These are phyloP conservation scores for Fragariocoptes setiger DNA, from an alignment of 1,140 invertebrate genomes.

Conservation along the genomic window DNA sequence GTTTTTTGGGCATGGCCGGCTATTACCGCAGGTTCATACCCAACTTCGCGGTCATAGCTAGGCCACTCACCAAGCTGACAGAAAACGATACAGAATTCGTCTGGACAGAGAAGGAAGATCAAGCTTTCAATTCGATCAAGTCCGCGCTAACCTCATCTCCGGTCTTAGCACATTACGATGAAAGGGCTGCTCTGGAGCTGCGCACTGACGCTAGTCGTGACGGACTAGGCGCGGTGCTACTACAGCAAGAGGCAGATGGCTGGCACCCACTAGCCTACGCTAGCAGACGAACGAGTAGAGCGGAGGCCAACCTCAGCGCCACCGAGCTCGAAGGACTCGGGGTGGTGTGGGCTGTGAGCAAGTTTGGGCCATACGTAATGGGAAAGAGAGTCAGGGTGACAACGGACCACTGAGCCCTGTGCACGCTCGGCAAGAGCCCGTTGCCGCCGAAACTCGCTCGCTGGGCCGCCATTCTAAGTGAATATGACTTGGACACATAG, in stretches of 20 bases:
- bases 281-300: constrained; percentile 1
- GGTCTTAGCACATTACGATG: constrained; percentile 4
- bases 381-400: too few relatives aligned
- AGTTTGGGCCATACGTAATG: constrained; percentile 1
- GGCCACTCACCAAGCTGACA: constrained; percentile 14
- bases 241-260: constrained; percentile 1
- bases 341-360: constrained; percentile 2
- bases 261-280: constrained; percentile 2
- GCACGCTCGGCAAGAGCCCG: too few relatives aligned
- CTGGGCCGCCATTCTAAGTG: constrained; percentile 1
- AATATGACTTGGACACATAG: constrained; percentile 4
- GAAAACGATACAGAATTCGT: neutral
- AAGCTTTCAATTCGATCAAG: constrained; percentile 6
- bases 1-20: constrained; percentile 18
- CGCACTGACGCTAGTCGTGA: constrained; percentile 4
- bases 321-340: constrained; percentile 2
- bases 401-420: too few relatives aligned
- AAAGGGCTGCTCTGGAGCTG: neutral
- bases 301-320: constrained; percentile 1
- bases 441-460: neutral
- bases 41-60: constrained; percentile 14
- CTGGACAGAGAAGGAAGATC: neutral
- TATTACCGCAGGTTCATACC: constrained; percentile 20
- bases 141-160: neutral
- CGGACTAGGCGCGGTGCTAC: constrained; percentile 9